A percentile compares a stretch with the other conserved stretches of the same genome.
These are phyloP conservation scores for Cantharis nigra DNA, from an alignment of 2,888 invertebrate species.

Conservation along the genomic window DNA sequence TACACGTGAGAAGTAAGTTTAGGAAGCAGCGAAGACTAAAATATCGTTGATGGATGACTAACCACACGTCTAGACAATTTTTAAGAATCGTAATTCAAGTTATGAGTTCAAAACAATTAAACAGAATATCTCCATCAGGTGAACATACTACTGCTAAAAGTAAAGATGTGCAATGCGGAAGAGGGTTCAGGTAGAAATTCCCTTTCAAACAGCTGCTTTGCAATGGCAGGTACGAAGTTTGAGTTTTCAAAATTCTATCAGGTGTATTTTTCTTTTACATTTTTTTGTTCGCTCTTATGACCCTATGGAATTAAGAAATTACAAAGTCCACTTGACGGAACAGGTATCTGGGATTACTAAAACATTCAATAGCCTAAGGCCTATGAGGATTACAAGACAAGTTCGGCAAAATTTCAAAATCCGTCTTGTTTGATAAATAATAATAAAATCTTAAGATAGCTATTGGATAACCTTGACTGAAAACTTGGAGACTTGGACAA, in stretches of 20 bases:
- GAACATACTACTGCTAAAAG: neutral
- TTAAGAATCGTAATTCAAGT: neutral
- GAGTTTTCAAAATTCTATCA: neutral
- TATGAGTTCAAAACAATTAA: neutral
- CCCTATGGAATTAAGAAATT: neutral
- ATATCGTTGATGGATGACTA: neutral
- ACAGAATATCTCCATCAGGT: neutral
- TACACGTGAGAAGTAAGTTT: neutral
- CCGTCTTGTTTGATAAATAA: neutral
- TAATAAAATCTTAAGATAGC: neutral
- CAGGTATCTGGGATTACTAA: neutral
- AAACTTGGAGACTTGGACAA: neutral
- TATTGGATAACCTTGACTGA: neutral
- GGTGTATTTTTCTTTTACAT: neutral
- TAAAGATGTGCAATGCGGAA: neutral
- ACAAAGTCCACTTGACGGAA: neutral
- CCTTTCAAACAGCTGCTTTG: neutral
- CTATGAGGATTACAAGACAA: neutral
- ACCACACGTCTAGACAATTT: neutral
- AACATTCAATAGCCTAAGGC: neutral
- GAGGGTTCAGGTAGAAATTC: neutral
- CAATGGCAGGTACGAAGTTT: neutral
- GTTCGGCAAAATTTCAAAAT: neutral
- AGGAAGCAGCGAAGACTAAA: neutral
- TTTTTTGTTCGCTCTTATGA: neutral